Percentiles rank a stretch among this genome's conserved stretches.
phyloP scores from a whole-genome alignment of 2,113 vertebrate species.

The Otolemur garnettii region DNA sequence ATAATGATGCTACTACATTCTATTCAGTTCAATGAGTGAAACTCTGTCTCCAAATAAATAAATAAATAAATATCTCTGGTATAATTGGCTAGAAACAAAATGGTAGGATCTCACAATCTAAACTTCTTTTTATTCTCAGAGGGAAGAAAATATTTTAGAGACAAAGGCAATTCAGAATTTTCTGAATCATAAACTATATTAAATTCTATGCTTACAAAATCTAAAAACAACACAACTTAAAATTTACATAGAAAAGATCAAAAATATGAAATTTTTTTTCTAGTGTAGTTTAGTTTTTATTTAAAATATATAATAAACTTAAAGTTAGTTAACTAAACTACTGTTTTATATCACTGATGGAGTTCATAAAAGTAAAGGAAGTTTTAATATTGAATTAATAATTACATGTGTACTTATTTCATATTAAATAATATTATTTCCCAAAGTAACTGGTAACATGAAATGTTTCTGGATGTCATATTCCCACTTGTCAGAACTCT shows the following conservation, averaged over 20 bases:
- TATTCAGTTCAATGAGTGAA: too few species aligned
- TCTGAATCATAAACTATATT: neutral
- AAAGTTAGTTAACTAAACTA: neutral
- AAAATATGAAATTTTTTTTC: neutral
- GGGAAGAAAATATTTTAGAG: neutral
- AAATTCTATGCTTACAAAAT: neutral
- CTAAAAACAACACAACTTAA: neutral
- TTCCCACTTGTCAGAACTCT: neutral
- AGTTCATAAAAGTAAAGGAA: neutral
- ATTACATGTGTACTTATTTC: neutral
- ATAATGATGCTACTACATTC: too few species aligned
- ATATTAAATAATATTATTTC: neutral
- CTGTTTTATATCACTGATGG: neutral
- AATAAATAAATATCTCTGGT: neutral
- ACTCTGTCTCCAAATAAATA: too few species aligned
- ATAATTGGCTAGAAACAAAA: neutral
- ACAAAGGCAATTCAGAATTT: neutral
- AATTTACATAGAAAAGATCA: neutral
- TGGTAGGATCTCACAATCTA: neutral
- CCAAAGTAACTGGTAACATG: neutral
- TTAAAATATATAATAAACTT: neutral
- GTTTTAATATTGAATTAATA: neutral
- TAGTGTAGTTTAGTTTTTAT: too few species aligned
- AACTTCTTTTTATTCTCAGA: neutral
- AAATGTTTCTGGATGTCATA: neutral